Evolutionary conservation across 1,140 invertebrate genomes (phyloP).

Genomic region (Lepidurus arcticus): DNA sequence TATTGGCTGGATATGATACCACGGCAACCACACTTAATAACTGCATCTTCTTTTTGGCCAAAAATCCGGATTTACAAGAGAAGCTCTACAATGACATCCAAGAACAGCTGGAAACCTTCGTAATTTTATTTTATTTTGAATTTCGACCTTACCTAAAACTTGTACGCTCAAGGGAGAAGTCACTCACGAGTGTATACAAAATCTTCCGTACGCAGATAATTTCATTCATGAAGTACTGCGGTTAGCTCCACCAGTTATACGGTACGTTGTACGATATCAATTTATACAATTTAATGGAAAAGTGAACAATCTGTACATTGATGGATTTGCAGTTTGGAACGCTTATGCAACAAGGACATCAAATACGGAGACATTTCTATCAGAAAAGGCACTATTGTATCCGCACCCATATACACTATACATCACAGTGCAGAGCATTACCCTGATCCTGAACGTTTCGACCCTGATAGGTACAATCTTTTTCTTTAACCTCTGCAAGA

Average conservation of each 20-base stretch:
- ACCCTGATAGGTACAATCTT: slow-evolving; percentile 51
- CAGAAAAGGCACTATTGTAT: slow-evolving; percentile 48
- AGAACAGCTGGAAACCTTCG: slow-evolving; percentile 33
- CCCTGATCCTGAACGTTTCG: slow-evolving; percentile 55
- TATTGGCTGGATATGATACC: slow-evolving; percentile 69
- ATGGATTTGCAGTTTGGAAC: slow-evolving; percentile 32
- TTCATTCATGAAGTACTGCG: slow-evolving; percentile 51
- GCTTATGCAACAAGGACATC: slow-evolving; percentile 36
- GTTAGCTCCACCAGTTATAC: slow-evolving; percentile 43
- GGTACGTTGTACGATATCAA: background rate
- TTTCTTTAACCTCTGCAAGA: background rate
- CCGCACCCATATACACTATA: slow-evolving; percentile 49
- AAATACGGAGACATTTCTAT: slow-evolving; percentile 41
- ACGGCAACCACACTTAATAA: slow-evolving; percentile 63
- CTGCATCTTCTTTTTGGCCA: slow-evolving; percentile 59
- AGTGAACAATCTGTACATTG: too few species aligned
- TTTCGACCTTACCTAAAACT: too few species aligned
- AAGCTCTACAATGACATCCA: slow-evolving; percentile 43
- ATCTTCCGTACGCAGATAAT: slow-evolving; percentile 50
- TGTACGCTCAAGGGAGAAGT: slow-evolving; percentile 39
- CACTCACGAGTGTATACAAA: slow-evolving; percentile 38
- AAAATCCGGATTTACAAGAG: slow-evolving; percentile 54
- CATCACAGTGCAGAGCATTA: slow-evolving; percentile 57
- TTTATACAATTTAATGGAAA: background rate
- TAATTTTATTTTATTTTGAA: slow-evolving; percentile 16